Conservation (phyloP, 2,888 invertebrate genomes). For the Acheta domesticus region DNA sequence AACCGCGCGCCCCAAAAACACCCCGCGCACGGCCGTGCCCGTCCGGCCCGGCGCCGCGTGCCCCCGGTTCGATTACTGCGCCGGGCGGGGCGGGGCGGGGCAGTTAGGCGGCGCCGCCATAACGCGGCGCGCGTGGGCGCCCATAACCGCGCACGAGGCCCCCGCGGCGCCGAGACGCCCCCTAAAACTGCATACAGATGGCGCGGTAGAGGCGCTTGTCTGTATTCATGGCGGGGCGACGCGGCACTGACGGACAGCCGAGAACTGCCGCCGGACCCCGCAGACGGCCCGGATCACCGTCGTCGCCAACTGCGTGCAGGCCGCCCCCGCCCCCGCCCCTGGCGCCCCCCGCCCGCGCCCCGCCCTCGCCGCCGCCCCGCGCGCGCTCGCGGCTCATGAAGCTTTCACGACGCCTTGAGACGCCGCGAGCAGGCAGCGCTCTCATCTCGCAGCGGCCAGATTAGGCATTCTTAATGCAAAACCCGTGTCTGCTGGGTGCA, state of each 20-base stretch:
- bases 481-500: constrained; percentile 33
- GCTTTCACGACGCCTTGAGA: constrained; percentile 33
- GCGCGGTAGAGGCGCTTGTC: neutral
- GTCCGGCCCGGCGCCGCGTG: neutral
- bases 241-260: constrained; percentile 6
- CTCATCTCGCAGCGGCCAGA: constrained; percentile 28
- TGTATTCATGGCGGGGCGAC: constrained; percentile 7
- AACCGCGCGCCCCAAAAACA: neutral
- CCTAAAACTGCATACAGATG: constrained; percentile 18
- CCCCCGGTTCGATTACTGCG: neutral
- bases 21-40: neutral
- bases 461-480: constrained; percentile 37
- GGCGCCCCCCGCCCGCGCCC: neutral
- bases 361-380: neutral
- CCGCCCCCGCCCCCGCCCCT: neutral
- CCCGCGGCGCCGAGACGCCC: constrained; percentile 8
- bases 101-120: neutral
- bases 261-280: neutral
- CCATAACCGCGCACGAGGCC: constrained; percentile 8
- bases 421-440: constrained; percentile 19
- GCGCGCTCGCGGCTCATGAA: constrained; percentile 26
- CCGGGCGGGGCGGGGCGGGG: neutral
- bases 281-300: neutral
- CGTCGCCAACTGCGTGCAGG: neutral
- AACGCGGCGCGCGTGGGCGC: neutral